phyloP scores from a whole-genome alignment of 2,888 invertebrate species.

The Troides oblongomaculatus region DNA sequence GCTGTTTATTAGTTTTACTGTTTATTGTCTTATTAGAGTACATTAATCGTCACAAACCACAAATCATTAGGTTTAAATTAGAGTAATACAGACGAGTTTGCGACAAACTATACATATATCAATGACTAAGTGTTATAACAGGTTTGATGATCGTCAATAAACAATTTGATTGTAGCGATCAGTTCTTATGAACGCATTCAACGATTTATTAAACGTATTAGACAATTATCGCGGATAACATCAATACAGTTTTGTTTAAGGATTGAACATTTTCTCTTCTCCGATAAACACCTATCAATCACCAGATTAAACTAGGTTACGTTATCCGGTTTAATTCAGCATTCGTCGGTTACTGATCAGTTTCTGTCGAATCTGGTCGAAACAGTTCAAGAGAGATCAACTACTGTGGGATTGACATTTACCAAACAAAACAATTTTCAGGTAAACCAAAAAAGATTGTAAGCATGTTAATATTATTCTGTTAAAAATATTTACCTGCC shows the following conservation, averaged over 20 bases:
- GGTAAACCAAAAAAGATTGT: background rate
- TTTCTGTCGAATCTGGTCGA: no score
- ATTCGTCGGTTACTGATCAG: no score
- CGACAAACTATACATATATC: background rate
- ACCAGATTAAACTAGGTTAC: no score
- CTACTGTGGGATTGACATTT: no score
- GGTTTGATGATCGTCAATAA: slow-evolving; percentile 12
- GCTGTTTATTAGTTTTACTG: background rate
- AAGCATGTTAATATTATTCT: background rate
- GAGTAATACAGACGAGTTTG: slow-evolving; percentile 3
- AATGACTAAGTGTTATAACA: background rate
- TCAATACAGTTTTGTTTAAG: background rate
- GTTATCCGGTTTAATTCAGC: no score
- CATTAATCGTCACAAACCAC: slow-evolving; percentile 4
- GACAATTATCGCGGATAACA: background rate
- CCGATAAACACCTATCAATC: no score
- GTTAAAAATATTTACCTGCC: background rate
- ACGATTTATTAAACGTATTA: background rate
- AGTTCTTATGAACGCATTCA: slow-evolving; percentile 1
- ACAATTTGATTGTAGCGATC: slow-evolving; percentile 15
- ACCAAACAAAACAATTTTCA: background rate
- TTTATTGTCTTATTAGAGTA: slow-evolving; percentile 3
- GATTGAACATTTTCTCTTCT: background rate
- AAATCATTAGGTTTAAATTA: background rate
- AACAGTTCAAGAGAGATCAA: no score